phyloP scores from a whole-genome alignment of 2,888 invertebrate species.

The Steinernema carpocapsae region DNA sequence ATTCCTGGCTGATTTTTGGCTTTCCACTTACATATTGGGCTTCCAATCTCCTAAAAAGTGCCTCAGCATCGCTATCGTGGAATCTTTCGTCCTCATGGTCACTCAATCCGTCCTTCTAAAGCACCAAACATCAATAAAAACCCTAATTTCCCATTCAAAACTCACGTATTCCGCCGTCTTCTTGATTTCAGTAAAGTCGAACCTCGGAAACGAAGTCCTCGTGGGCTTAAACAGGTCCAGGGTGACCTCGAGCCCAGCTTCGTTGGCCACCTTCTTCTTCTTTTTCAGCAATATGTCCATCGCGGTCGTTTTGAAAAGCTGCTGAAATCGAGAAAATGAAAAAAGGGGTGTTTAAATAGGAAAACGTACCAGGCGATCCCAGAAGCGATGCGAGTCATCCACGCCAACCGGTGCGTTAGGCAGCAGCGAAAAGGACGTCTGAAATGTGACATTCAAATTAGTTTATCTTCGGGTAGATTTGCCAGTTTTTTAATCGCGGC shows the following conservation, averaged over 20 bases:
- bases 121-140: not conserved
- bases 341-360: too few relatives aligned
- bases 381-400: constrained; percentile 13
- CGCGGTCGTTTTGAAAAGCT: not conserved
- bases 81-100: constrained; percentile 8
- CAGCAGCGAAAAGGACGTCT: not conserved
- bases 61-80: not conserved
- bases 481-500: constrained; percentile 15
- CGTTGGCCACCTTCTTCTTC: not conserved
- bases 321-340: not conserved
- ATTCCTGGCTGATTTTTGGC: too few relatives aligned
- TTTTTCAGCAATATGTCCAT: not conserved
- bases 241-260: not conserved
- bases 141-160: too few relatives aligned
- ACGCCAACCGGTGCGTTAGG: not conserved
- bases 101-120: not conserved
- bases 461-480: not conserved
- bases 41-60: not conserved
- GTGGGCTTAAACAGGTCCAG: constrained; percentile 1
- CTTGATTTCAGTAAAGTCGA: constrained; percentile 17
- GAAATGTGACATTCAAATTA: not conserved
- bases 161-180: not conserved
- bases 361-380: too few relatives aligned
- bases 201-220: not conserved
- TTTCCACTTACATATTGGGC: constrained; percentile 9